These are phyloP conservation scores for Listrodromus nycthemerus DNA, from an alignment of 2,888 invertebrate genomes.

Conservation along the genomic window DNA sequence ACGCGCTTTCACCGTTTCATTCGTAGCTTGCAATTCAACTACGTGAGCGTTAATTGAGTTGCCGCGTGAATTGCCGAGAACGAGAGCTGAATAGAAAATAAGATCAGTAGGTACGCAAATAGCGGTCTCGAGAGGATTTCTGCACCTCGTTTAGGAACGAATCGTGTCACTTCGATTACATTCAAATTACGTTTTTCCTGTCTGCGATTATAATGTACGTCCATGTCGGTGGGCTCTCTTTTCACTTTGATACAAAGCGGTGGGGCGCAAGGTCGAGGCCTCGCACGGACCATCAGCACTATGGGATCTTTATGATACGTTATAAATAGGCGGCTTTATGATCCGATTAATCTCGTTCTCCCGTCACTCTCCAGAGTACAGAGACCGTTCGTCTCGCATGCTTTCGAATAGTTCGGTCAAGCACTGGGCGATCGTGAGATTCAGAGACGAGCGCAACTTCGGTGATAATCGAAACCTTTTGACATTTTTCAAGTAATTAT, in stretches of 20 bases:
- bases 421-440: slow-evolving; percentile 11
- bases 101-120: not conserved
- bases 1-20: slow-evolving; percentile 7
- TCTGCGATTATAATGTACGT: not conserved
- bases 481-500: not conserved
- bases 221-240: slow-evolving; percentile 4
- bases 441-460: not conserved
- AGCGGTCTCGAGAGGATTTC: not conserved
- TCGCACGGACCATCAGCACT: slow-evolving; percentile 25
- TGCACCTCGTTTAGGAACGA: slow-evolving; percentile 7
- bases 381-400: slow-evolving; percentile 29
- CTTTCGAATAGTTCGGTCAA: not conserved
- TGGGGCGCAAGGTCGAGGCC: slow-evolving; percentile 41
- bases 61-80: not conserved
- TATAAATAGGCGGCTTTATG: slow-evolving; percentile 64
- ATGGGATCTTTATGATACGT: slow-evolving; percentile 27
- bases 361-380: slow-evolving; percentile 37
- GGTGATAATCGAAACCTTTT: not conserved
- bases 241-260: slow-evolving; percentile 15
- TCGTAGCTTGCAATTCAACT: not conserved
- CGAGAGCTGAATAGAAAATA: slow-evolving; percentile 14
- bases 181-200: slow-evolving; percentile 12
- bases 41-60: not conserved
- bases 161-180: slow-evolving; percentile 7
- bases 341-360: slow-evolving; percentile 64